Evolutionary conservation across 2,797 vertebrate species (phyloP).

Genomic region (Pagetopsis macropterus): DNA sequence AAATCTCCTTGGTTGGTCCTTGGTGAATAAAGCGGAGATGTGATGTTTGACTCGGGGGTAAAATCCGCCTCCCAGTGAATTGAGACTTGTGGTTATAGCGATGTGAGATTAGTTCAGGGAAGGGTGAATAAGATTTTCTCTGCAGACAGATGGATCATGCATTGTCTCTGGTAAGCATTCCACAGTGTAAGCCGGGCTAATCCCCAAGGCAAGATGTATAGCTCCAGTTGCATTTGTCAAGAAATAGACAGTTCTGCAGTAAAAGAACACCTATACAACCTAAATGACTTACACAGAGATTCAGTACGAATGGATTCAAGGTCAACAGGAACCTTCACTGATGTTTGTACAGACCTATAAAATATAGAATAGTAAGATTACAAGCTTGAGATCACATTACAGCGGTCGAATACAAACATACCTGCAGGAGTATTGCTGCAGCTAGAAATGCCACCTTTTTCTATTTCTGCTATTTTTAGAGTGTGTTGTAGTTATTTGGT

Average conservation of each 20-base stretch:
- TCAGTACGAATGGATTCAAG: conserved; percentile 44
- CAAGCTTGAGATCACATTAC: conserved; percentile 56
- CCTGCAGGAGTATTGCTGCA: conserved; percentile 9
- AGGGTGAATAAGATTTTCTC: conserved; percentile 52
- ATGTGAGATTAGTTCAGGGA: conserved; percentile 68
- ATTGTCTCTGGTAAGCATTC: conserved; percentile 63
- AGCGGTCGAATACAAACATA: conserved; percentile 41
- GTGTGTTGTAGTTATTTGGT: conserved; percentile 61
- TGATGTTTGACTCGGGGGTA: conserved; percentile 38
- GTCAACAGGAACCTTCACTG: conserved; percentile 40
- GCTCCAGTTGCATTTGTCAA: conserved; percentile 46
- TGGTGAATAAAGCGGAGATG: conserved; percentile 40
- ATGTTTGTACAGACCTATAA: conserved; percentile 31
- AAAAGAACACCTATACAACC: conserved; percentile 25
- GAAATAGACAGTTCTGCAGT: conserved; percentile 40
- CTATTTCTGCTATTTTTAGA: conserved; percentile 52
- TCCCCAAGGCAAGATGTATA: conserved; percentile 49
- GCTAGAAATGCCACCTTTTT: conserved; percentile 47
- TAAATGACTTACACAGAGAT: conserved; percentile 21
- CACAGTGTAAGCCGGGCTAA: conserved; percentile 47
- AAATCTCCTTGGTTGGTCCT: conserved; percentile 60
- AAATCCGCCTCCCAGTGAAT: conserved; percentile 60
- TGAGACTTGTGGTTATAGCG: conserved; percentile 57
- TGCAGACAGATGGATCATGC: conserved; percentile 43
- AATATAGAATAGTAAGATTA: conserved; percentile 55